These are phyloP conservation scores for Brachionichthys hirsutus DNA, from an alignment of 2,113 vertebrate genomes.

Conservation along the genomic window DNA sequence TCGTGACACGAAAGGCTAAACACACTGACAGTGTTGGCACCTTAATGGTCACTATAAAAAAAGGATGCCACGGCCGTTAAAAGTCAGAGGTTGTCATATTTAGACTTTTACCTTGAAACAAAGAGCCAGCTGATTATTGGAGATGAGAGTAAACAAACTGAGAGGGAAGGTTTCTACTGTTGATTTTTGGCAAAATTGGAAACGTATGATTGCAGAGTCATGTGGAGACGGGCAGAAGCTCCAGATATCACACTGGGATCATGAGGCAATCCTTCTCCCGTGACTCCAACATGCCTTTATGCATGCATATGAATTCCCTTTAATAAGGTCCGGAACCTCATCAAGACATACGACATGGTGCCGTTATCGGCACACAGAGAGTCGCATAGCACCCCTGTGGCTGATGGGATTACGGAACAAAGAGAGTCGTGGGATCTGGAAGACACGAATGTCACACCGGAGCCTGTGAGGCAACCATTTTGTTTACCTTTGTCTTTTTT, in stretches of 20 bases:
- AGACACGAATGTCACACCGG: constrained; percentile 23
- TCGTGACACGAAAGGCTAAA: constrained; percentile 22
- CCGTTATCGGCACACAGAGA: constrained; percentile 63
- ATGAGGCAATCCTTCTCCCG: constrained; percentile 3
- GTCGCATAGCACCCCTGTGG: constrained; percentile 45
- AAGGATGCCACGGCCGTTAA: constrained; percentile 26
- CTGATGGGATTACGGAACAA: constrained; percentile 67
- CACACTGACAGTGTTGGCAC: constrained; percentile 1
- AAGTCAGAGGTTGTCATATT: constrained; percentile 39
- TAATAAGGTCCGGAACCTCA: constrained; percentile 63
- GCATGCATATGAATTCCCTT: constrained; percentile 35
- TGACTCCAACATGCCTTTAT: constrained; percentile 20
- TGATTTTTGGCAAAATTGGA: constrained; percentile 17
- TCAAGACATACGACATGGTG: constrained; percentile 55
- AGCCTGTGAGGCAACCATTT: constrained; percentile 63
- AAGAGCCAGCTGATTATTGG: constrained; percentile 16
- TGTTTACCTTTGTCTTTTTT: constrained; percentile 63
- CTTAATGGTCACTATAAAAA: constrained; percentile 47
- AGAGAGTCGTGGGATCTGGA: constrained; percentile 67
- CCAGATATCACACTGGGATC: constrained; percentile 6
- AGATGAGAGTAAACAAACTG: constrained; percentile 3
- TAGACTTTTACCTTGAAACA: constrained; percentile 56
- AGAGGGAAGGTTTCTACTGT: constrained; percentile 25
- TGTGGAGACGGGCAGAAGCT: constrained; percentile 28
- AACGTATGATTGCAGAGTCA: constrained; percentile 16